These are phyloP conservation scores for Eilema sororculum DNA, from an alignment of 2,888 invertebrate genomes.

Conservation along the genomic window DNA sequence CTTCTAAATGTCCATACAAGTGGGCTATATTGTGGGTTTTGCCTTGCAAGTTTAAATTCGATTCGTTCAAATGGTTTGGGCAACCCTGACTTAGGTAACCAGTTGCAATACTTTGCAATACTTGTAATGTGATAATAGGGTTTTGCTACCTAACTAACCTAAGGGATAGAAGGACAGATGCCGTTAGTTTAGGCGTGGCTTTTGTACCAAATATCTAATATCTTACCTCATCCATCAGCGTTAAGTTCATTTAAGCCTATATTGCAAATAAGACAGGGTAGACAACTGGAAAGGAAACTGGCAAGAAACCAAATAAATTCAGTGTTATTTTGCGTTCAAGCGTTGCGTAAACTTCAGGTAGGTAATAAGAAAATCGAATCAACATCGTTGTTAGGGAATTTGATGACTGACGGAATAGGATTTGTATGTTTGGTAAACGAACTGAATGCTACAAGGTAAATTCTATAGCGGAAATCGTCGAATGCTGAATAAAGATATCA, in stretches of 20 bases:
- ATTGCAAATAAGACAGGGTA: slow-evolving; percentile 7
- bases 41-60: too few relatives aligned
- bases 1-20: too few relatives aligned
- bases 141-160: too few relatives aligned
- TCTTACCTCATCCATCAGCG: background rate
- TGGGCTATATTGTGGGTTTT: too few relatives aligned
- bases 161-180: background rate
- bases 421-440: slow-evolving; percentile 54
- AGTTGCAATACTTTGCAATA: too few relatives aligned
- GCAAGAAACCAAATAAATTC: slow-evolving; percentile 34
- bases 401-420: slow-evolving; percentile 54
- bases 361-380: slow-evolving; percentile 42
- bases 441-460: slow-evolving; percentile 35
- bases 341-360: slow-evolving; percentile 27
- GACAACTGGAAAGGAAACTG: slow-evolving; percentile 26
- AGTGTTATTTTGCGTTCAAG: slow-evolving; percentile 30
- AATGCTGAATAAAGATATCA: slow-evolving; percentile 39
- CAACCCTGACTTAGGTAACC: too few relatives aligned
- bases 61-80: too few relatives aligned
- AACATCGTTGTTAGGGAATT: slow-evolving; percentile 47
- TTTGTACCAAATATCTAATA: slow-evolving; percentile 1
- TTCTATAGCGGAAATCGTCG: slow-evolving; percentile 51
- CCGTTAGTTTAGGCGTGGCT: background rate
- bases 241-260: background rate
- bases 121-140: too few relatives aligned